These are phyloP conservation scores for Aleiodes leptofemur DNA, from an alignment of 2,888 invertebrate species.

Conservation along the genomic window DNA sequence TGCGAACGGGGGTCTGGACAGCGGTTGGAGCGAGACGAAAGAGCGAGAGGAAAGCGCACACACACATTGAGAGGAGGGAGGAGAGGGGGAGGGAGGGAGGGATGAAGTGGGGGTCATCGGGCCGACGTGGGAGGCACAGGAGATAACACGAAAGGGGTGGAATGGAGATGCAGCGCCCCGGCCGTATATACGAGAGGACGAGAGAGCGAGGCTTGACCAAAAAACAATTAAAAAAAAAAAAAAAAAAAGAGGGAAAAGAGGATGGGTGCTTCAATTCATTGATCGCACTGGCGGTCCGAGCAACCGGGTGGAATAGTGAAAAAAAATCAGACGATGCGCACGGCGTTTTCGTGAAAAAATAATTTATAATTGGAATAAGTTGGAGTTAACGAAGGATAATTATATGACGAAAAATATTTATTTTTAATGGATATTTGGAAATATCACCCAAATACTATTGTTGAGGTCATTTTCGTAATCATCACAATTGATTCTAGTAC, in stretches of 20 bases:
- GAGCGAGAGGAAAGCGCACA: constrained; percentile 45
- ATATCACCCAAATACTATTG: too few relatives aligned
- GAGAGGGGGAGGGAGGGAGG: constrained; percentile 30
- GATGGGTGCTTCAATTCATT: constrained; percentile 75
- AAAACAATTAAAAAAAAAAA: constrained; percentile 41
- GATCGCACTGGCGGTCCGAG: constrained; percentile 73
- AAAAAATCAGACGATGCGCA: constrained; percentile 50
- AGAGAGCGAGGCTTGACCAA: constrained; percentile 69
- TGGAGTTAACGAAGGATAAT: too few relatives aligned
- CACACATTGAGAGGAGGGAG: constrained; percentile 33
- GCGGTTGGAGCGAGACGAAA: constrained; percentile 56
- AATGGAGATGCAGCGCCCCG: constrained; percentile 59
- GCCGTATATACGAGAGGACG: constrained; percentile 52
- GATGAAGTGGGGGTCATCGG: constrained; percentile 51
- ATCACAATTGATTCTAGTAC: too few relatives aligned
- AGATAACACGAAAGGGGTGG: constrained; percentile 55
- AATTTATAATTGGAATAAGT: background rate
- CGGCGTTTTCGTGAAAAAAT: constrained; percentile 48
- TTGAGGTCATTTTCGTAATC: too few relatives aligned
- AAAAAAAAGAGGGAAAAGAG: constrained; percentile 61
- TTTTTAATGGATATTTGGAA: too few relatives aligned
- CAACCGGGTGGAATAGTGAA: constrained; percentile 70
- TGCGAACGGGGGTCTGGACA: constrained; percentile 51
- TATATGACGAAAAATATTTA: background rate
- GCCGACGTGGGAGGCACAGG: constrained; percentile 47